phyloP scores from a whole-genome alignment of 2,888 invertebrate species.

The Stegophylla sp. region DNA sequence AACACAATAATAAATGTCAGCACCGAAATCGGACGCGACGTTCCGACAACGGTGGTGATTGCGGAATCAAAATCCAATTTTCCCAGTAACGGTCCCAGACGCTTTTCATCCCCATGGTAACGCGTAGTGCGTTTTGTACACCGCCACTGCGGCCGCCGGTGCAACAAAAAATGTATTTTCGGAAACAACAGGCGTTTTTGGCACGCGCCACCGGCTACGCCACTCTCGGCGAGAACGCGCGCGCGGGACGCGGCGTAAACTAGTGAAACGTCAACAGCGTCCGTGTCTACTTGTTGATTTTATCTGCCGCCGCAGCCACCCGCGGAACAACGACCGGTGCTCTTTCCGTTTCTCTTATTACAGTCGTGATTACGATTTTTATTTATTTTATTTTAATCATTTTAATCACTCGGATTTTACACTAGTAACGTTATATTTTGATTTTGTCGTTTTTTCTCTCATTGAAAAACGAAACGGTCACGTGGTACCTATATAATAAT shows the following conservation, averaged over 20 bases:
- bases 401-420: no score
- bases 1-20: no score
- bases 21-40: no score
- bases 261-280: slow-evolving; percentile 50
- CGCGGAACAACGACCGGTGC: slow-evolving; percentile 3
- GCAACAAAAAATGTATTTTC: slow-evolving; percentile 49
- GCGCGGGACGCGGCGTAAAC: slow-evolving; percentile 17
- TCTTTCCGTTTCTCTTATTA: neutral
- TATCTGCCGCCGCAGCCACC: slow-evolving; percentile 48
- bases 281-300: slow-evolving; percentile 54
- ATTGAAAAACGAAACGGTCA: no score
- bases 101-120: slow-evolving; percentile 46
- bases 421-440: no score
- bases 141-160: neutral
- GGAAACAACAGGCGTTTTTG: slow-evolving; percentile 57
- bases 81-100: slow-evolving; percentile 48
- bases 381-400: no score
- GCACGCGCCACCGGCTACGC: slow-evolving; percentile 54
- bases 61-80: slow-evolving; percentile 51
- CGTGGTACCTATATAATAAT: no score
- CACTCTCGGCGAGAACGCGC: slow-evolving; percentile 31
- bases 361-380: neutral
- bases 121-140: slow-evolving; percentile 43
- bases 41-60: neutral
- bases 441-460: no score